Conservation (phyloP, 2,888 invertebrate genomes). For the Ophraella communa region DNA sequence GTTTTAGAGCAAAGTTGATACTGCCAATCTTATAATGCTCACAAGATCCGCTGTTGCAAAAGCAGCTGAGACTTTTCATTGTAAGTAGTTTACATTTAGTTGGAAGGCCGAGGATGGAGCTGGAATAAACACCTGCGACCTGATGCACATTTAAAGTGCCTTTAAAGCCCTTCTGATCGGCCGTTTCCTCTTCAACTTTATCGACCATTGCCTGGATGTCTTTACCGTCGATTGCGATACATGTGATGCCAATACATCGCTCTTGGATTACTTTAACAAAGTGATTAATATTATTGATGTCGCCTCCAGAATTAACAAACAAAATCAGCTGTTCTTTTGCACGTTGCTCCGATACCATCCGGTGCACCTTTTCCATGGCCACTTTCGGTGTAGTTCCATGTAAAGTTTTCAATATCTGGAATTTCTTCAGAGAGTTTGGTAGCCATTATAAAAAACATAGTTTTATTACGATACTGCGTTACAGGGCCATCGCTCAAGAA, state of each 20-base stretch:
- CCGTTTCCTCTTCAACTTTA: constrained; percentile 11
- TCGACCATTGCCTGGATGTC: constrained; percentile 37
- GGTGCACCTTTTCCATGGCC: constrained; percentile 51
- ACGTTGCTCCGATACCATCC: constrained; percentile 50
- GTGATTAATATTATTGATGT: constrained; percentile 44
- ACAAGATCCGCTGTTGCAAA: constrained; percentile 4
- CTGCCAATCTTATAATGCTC: background rate
- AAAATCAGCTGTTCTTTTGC: constrained; percentile 51
- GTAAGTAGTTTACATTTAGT: background rate
- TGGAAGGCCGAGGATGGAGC: background rate
- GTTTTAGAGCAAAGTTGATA: background rate
- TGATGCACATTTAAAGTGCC: constrained; percentile 29
- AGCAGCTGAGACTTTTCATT: constrained; percentile 27
- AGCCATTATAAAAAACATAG: constrained; percentile 32
- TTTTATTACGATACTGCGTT: constrained; percentile 5
- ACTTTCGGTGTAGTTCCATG: constrained; percentile 47
- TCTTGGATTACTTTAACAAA: constrained; percentile 38
- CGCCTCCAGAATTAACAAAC: constrained; percentile 47
- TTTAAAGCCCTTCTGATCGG: constrained; percentile 13
- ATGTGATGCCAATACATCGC: constrained; percentile 36
- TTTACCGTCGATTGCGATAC: constrained; percentile 34
- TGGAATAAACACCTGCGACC: constrained; percentile 19
- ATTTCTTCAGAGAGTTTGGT: constrained; percentile 41
- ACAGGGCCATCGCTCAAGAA: constrained; percentile 52
- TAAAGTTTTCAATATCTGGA: constrained; percentile 40